These are phyloP conservation scores for Pitta sordida DNA, from an alignment of 2,113 vertebrate species.

Conservation along the genomic window DNA sequence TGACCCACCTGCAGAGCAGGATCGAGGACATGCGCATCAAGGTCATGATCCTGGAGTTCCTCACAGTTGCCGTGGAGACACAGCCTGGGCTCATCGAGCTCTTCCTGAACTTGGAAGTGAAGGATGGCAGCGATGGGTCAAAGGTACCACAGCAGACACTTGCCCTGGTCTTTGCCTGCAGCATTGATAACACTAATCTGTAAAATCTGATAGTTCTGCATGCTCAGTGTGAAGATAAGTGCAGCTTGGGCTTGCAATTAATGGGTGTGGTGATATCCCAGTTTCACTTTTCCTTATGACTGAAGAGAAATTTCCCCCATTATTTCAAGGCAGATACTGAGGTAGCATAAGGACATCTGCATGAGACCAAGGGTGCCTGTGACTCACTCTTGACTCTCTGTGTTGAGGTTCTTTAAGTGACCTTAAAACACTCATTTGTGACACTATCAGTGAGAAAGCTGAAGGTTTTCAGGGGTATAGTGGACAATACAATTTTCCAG, in stretches of 20 bases:
- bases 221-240: not conserved
- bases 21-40: constrained; percentile 97
- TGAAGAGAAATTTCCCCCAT: not conserved
- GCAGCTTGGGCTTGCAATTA: not conserved
- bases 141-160: constrained; percentile 74
- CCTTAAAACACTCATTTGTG: not conserved
- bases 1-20: constrained; percentile 89
- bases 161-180: not conserved
- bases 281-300: not conserved
- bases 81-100: constrained; percentile 97
- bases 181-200: accelerated
- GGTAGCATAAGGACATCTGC: not conserved
- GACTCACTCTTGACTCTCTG: not conserved
- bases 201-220: not conserved
- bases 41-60: constrained; percentile 96
- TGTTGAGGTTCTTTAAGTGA: not conserved
- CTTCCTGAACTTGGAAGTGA: constrained; percentile 93
- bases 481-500: not conserved
- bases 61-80: constrained; percentile 94
- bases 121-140: constrained; percentile 84
- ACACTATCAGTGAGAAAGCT: not conserved
- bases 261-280: not conserved
- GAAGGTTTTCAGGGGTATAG: not conserved
- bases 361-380: not conserved
- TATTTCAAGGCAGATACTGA: not conserved